Base-by-base conservation (phyloP, 2,797 vertebrate species). In the Acanthurus tractus region DNA sequence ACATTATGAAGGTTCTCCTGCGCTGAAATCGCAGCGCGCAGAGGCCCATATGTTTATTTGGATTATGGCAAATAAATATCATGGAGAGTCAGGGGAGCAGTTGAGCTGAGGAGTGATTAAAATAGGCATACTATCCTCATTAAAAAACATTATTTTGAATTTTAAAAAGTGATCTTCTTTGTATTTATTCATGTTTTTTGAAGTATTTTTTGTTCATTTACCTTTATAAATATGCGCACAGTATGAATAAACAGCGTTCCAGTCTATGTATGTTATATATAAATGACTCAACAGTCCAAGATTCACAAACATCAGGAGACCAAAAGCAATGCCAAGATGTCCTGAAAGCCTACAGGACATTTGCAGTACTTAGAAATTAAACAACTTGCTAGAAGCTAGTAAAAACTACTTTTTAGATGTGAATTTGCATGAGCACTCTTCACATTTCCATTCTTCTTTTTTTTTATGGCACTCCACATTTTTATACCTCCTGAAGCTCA, bases 61-160 rank as follows among this genome's bases (percentile, higher is more conserved):
- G 91, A 87, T 89, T 89, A 85, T 73, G 79, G 70, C 66, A 71
- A 90, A 88, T 91, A 89, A 91, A 91, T 89, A 86, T 88, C 86
- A 83, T 8, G 67, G 74, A 29, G 80, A 76, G 82, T 70, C 86
- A 20, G 76, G 84, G 79, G 85, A 85, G 63, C 10, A 20, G 67
- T 64, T 81, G 75, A 81, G 85, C 82, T 84, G 87, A 58, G 86
- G 75, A 14, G 15, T 62, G 6, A 65, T 49, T 63, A 72, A 82
- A 74, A 74, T 40, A 76, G 65, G 18, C 36, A 34, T n/a, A 25
- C 65, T 50, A 46, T 55, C 74, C 29, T 65, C 57, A 42, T 10
- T 23, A n/a, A n/a, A n/a, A 29, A 29, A 29, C 25, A 29, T 29
- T 29, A 29, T 29, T 10, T 7, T 59, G 53, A 14, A 25, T 53